These are phyloP conservation scores for Maniola hyperantus DNA, from an alignment of 2,888 invertebrate genomes.

Conservation along the genomic window DNA sequence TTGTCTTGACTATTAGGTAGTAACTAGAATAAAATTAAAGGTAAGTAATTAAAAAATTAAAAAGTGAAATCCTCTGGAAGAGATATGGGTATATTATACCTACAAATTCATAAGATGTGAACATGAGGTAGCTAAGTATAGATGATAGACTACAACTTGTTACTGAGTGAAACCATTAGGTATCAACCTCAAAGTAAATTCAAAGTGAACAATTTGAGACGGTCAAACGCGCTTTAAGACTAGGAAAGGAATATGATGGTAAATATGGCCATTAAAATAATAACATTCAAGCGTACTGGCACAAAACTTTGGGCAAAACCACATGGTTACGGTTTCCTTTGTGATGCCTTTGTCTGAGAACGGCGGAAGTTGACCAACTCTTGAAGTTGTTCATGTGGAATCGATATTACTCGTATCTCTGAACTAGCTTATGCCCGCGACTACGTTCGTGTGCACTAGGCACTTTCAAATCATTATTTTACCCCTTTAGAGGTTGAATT, in stretches of 20 bases:
- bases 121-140: neutral
- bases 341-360: conserved; percentile 42
- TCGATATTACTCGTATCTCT: neutral
- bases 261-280: conserved; percentile 63
- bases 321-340: conserved; percentile 57
- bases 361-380: conserved; percentile 20
- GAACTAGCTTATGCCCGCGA: neutral
- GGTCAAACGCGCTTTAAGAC: conserved; percentile 7
- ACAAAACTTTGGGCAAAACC: conserved; percentile 54
- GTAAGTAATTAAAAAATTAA: neutral
- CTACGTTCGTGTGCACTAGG: too few relatives aligned
- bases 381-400: neutral
- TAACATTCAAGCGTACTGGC: conserved; percentile 60
- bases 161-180: neutral
- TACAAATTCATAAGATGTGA: too few relatives aligned
- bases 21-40: neutral
- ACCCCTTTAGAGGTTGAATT: too few relatives aligned
- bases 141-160: neutral
- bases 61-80: too few relatives aligned
- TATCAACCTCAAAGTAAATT: neutral
- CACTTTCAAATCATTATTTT: too few relatives aligned
- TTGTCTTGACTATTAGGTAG: neutral
- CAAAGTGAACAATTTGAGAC: neutral
- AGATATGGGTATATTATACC: too few relatives aligned
- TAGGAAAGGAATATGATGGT: neutral